These are phyloP conservation scores for Nephrocerus scutellatus DNA, from an alignment of 2,888 invertebrate genomes.

Conservation along the genomic window DNA sequence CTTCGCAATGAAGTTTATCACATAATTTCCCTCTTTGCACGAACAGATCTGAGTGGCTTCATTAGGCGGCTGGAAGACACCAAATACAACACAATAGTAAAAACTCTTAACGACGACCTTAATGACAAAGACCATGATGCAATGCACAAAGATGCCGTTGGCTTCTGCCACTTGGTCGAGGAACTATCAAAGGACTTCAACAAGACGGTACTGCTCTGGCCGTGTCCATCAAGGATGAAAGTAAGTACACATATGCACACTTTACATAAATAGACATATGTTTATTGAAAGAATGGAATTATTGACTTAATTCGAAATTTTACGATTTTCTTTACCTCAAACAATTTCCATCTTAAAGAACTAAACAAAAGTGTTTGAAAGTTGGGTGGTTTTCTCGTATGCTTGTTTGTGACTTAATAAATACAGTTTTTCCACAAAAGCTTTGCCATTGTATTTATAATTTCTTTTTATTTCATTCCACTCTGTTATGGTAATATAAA, in stretches of 20 bases:
- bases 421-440: too few relatives aligned
- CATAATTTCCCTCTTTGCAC: conserved; percentile 17
- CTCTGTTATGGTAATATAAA: too few relatives aligned
- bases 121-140: conserved; percentile 29
- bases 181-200: conserved; percentile 42
- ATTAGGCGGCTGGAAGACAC: conserved; percentile 43
- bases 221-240: conserved; percentile 42
- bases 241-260: not conserved
- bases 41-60: conserved; percentile 45
- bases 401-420: too few relatives aligned
- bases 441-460: too few relatives aligned
- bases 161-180: conserved; percentile 43
- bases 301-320: too few relatives aligned
- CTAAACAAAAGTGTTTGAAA: too few relatives aligned
- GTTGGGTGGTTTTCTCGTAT: too few relatives aligned
- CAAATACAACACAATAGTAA: conserved; percentile 44
- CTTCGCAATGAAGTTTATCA: too few relatives aligned
- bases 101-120: conserved; percentile 41
- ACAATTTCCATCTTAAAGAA: too few relatives aligned
- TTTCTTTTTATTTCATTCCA: too few relatives aligned
- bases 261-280: not conserved
- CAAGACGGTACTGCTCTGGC: conserved; percentile 45
- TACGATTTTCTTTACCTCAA: too few relatives aligned
- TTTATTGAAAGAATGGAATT: not conserved
- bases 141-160: conserved; percentile 23